Base-by-base conservation (phyloP, 2,888 invertebrate genomes). In the Lysandra coridon region DNA sequence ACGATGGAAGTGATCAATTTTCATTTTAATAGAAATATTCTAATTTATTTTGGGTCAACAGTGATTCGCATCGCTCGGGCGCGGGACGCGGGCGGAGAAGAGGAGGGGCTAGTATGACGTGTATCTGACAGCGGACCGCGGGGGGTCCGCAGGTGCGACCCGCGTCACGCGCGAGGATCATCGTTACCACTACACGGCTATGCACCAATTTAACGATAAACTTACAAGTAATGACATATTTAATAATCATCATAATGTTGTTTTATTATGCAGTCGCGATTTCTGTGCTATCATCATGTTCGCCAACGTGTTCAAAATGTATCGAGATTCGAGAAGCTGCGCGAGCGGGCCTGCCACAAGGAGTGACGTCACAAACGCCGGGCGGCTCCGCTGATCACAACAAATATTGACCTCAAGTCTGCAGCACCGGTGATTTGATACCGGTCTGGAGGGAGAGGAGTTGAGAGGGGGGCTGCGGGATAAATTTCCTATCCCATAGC, bases 41-140 rank as follows among this genome's bases (percentile, higher is more conserved):
- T 49, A 75, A 75, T 75, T 12, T 75, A 75, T 75, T 75, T 49
- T 49, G 49, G 75, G 49, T 75, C 75, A 10, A 75, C 5, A 30
- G n/a, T 44, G 23, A 33, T 30, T 64, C 64, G 2, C 62, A 6
- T 12, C 33, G 12, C 4, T 0, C 33, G 44, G 30, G 12, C 10
- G 73, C 4, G 73, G 73, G 37, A 37, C 33, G 40, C 17, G n/a
- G 73, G 17, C 17, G 14, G 40, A 1, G 44, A 2, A 0, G 73
- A 10, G 44, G 2, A 10, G 10, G 44, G 74, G 44, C 62, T 6
- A 33, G 69, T 17, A 33, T 69, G 33, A 69, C 33, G 69, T 33
- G 69, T 69, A 69, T 69, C 69, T 69, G 69, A 69, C 69, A 69
- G 33, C 69, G 12, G 69, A 57, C 57, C 57, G 57, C 57, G 4